Evolutionary conservation across 2,113 vertebrate genomes (phyloP).

Genomic region (Zootoca vivipara): DNA sequence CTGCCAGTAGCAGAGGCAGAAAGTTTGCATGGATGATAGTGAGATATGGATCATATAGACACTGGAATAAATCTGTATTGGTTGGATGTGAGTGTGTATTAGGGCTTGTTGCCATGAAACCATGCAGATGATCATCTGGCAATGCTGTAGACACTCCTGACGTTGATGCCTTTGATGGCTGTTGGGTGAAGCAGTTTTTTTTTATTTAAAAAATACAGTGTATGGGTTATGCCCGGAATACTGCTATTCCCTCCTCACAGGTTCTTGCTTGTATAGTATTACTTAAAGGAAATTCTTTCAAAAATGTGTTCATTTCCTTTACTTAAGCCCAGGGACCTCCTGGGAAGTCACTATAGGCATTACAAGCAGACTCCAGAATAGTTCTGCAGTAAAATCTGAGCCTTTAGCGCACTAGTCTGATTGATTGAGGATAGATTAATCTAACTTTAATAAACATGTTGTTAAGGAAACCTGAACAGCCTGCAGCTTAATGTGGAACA

Average conservation of each 20-base stretch:
- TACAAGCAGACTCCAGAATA: neutral
- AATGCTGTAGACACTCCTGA: neutral
- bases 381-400: constrained; percentile 14
- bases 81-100: too few relatives aligned
- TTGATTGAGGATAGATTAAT: constrained; percentile 43
- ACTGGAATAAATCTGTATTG: too few relatives aligned
- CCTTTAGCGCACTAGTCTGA: neutral
- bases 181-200: neutral
- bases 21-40: too few relatives aligned
- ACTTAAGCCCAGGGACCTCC: neutral
- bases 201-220: neutral
- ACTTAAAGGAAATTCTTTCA: constrained; percentile 3
- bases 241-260: neutral
- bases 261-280: neutral
- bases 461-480: constrained; percentile 40
- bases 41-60: too few relatives aligned
- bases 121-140: neutral
- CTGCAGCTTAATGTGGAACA: constrained; percentile 40
- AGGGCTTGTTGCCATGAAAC: neutral
- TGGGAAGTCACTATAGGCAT: constrained; percentile 12
- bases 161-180: neutral
- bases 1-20: too few relatives aligned
- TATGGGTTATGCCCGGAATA: neutral
- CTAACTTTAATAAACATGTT: constrained; percentile 36
- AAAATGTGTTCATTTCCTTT: constrained; percentile 43